Evolutionary conservation across 2,888 invertebrate genomes (phyloP).

Genomic region (Cordilura impudica): DNA sequence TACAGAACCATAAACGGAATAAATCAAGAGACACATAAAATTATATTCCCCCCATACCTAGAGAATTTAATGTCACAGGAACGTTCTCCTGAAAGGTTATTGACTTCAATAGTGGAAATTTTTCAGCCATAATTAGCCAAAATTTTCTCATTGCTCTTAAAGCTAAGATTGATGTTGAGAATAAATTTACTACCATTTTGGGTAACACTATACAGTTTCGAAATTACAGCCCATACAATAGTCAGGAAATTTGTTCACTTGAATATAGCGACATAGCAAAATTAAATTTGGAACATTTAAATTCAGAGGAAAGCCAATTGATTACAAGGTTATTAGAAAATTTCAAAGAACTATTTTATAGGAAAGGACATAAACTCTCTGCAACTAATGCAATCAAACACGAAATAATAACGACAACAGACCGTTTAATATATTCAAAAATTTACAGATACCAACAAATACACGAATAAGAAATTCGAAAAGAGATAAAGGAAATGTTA

Average conservation of each 20-base stretch:
- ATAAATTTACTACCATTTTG: no score
- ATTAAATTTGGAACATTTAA: constrained; percentile 8
- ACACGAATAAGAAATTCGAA: no score
- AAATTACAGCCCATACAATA: constrained; percentile 24
- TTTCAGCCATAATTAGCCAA: constrained; percentile 42
- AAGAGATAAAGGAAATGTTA: no score
- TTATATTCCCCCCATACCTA: constrained; percentile 51
- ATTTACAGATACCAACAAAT: no score
- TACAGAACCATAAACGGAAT: no score
- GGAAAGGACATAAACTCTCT: constrained; percentile 6
- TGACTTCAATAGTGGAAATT: no score
- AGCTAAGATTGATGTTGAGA: no score
- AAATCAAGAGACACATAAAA: constrained; percentile 45
- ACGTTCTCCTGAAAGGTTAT: no score
- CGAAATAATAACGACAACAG: neutral
- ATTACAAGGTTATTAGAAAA: constrained; percentile 2
- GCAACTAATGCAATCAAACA: neutral
- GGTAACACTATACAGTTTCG: constrained; percentile 30
- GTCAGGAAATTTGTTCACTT: constrained; percentile 46
- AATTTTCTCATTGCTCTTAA: constrained; percentile 45
- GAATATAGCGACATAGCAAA: constrained; percentile 41
- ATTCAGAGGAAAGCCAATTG: constrained; percentile 13
- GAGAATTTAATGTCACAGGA: constrained; percentile 49
- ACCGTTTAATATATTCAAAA: constrained; percentile 2
- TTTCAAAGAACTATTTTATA: constrained; percentile 3